phyloP scores from a whole-genome alignment of 2,797 vertebrate genomes.

The Botia almorhae region DNA sequence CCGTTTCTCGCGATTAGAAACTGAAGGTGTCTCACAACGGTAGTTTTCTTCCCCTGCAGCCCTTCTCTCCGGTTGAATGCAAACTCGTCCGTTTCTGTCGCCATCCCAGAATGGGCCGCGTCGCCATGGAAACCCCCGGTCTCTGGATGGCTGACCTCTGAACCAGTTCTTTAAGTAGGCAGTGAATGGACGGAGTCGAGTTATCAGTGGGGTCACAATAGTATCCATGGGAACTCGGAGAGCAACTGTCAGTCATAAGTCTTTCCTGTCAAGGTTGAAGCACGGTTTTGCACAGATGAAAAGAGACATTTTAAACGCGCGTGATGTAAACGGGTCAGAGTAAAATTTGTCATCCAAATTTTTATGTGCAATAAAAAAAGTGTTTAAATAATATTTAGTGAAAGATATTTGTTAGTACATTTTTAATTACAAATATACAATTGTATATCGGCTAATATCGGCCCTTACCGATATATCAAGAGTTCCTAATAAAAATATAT shows the following conservation, averaged over 20 bases:
- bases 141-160: constrained; percentile 73
- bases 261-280: constrained; percentile 32
- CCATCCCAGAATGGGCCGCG: constrained; percentile 71
- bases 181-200: constrained; percentile 51
- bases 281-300: constrained; percentile 32
- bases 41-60: not conserved
- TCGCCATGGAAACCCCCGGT: constrained; percentile 75
- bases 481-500: too few species aligned
- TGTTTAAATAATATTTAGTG: too few species aligned
- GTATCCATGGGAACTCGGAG: constrained; percentile 52
- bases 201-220: constrained; percentile 48
- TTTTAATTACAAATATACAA: too few species aligned
- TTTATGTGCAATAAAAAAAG: too few species aligned
- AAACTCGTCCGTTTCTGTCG: constrained; percentile 64
- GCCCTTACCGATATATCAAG: too few species aligned
- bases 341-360: too few species aligned
- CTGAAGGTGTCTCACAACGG: constrained; percentile 17
- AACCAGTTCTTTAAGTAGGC: constrained; percentile 66
- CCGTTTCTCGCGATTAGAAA: constrained; percentile 1
- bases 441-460: too few species aligned
- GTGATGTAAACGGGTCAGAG: not conserved
- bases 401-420: too few species aligned
- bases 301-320: constrained; percentile 25
- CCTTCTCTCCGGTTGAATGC: constrained; percentile 66
- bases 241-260: constrained; percentile 43